Base-by-base conservation (phyloP, 1,140 invertebrate genomes). In the Camponotus floridanus region DNA sequence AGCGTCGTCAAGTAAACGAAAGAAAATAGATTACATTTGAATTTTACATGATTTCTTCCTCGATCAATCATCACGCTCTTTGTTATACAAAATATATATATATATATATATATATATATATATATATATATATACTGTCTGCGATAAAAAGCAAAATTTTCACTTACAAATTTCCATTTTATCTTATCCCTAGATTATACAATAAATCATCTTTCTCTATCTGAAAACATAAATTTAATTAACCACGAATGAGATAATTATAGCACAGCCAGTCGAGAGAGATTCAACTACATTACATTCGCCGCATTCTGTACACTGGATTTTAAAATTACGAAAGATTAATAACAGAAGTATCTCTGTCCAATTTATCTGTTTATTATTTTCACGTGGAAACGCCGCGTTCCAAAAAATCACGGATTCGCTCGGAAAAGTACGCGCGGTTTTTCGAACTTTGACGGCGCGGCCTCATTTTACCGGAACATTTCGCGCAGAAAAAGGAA, bases 401-500 rank as follows among this genome's bases (percentile, higher is more conserved):
- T 64, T 33, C 13, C 4, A 57, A 45, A 71, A 73, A 86, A 79
- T 85, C 76, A 79, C 55, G 74, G 33, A 67, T 59, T 70, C 73
- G 51, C 76, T 62, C 62, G 61, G 70, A 21, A 71, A 74, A 80
- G 84, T 76, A 45, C 79, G 76, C 68, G 86, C 80, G 68, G 76
- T 8, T 74, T 67, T 64, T 31, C 18, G 13, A 88, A 88, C 70
- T 76, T 70, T 31, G 26, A 81, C 81, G 39, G 71, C 84, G 84
- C 67, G 39, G 85, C 59, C 85, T 84, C 78, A 51, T 90, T 90
- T 83, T 85, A 81, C 85, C 68, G 76, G 65, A 65, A 86, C 59
- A 64, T 76, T 65, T 51, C 51, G 57, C 57, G 6, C 31, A 31
- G 13, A 61, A 80, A 80, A 76, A 88, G 13, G 64, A 48, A 86